Evolutionary conservation across 2,797 vertebrate genomes (phyloP), one percentile per base, ranked within the genome.

Genomic region (Pseudochirops cupreus): DNA sequence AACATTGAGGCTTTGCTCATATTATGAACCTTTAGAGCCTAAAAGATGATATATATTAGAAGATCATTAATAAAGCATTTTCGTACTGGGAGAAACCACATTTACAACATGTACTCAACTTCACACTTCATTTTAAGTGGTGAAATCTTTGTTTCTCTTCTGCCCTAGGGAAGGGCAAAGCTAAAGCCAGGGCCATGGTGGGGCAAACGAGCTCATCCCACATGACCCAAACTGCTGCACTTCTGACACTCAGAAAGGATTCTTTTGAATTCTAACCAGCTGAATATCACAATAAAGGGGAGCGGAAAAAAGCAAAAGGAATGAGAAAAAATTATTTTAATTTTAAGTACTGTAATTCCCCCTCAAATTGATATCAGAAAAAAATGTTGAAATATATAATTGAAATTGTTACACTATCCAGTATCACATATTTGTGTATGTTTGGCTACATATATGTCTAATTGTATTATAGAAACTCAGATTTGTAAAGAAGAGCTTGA

Each of bases 1-100:
- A 95, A 95, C 55, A 95, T 94, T 93, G 67, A 97, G 54, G 52
- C 3, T 93, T 74, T 97, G 91, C 94, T 98, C 97, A 97, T 94
- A 95, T 56, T 96, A 82, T 56, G 93, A 94, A 91, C 16, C 92
- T 93, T 94, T 31, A 52, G 94, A 96, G 53, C 87, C 54, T 52
- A 92, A 93, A 92, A 95, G 67, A 91, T 33, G 91, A 91, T 87
- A 46, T 11, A 53, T 53, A 54, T 31, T 96, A 97, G 46, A 94
- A 97, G 92, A 62, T 95, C 89, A 33, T 93, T 87, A 26, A 87
- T 92, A 96, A 96, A 93, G 55, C 2, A 94, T 94, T 93, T 97
- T 50, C 91, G 89, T 6, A 16, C 95, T 91, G n/a, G 92, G 39
- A 91, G 92, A n/a, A 97, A 97, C 2, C 18, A 82, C 18, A 82